A percentile compares a stretch with the other conserved stretches of the same genome.
Evolutionary conservation across 2,113 vertebrate species (phyloP).

Genomic region (Oryzias celebensis): DNA sequence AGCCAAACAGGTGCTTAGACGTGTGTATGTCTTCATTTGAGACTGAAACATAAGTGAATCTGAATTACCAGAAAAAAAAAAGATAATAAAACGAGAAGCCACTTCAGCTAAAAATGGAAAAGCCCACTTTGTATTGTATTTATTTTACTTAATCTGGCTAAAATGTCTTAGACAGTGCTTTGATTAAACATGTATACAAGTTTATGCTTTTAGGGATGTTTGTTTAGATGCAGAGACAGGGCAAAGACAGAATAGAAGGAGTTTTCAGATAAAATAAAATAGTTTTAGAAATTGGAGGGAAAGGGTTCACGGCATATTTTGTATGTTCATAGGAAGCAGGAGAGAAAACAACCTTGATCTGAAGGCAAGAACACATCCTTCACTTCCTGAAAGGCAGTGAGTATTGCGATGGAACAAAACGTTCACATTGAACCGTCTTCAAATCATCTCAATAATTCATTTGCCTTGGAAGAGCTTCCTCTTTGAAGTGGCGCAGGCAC

Average conservation of each 20-base stretch:
- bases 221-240: background rate
- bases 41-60: too few relatives aligned
- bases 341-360: slow-evolving; percentile 47
- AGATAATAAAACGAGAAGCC: too few relatives aligned
- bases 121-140: too few relatives aligned
- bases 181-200: background rate
- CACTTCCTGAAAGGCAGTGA: slow-evolving; percentile 59
- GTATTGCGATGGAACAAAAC: slow-evolving; percentile 59
- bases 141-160: too few relatives aligned
- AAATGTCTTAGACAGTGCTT: background rate
- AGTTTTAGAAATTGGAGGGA: slow-evolving; percentile 15
- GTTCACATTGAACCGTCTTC: slow-evolving; percentile 44
- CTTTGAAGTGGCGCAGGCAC: slow-evolving; percentile 64
- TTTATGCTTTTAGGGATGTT: background rate
- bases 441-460: slow-evolving; percentile 68
- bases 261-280: slow-evolving; percentile 19
- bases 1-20: too few relatives aligned
- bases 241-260: background rate
- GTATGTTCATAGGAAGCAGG: slow-evolving; percentile 5
- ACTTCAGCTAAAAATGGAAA: too few relatives aligned
- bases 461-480: slow-evolving; percentile 45
- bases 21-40: too few relatives aligned
- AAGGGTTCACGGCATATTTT: slow-evolving; percentile 9
- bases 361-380: slow-evolving; percentile 40
- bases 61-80: too few relatives aligned